A percentile compares a stretch with the other conserved stretches of the same genome.
phyloP scores from a whole-genome alignment of 1,140 invertebrate species.

The Cardiocondyla obscurior region DNA sequence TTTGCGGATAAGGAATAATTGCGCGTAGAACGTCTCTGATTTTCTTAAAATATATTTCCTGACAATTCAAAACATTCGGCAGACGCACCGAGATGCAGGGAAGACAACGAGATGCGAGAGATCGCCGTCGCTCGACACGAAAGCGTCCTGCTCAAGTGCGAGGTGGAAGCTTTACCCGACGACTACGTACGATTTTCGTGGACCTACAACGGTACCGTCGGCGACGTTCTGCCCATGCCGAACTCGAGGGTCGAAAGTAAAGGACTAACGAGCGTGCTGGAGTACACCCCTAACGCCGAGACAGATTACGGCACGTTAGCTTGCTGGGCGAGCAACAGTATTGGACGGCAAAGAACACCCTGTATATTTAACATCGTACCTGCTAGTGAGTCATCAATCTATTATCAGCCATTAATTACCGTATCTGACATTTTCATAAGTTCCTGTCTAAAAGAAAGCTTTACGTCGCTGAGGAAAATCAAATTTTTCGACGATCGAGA shows the following conservation, averaged over 20 bases:
- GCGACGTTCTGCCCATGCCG: constrained; percentile 85
- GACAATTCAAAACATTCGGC: not conserved
- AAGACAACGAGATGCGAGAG: constrained; percentile 85
- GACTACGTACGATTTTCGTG: constrained; percentile 89
- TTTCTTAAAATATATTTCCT: not conserved
- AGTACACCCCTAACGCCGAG: constrained; percentile 86
- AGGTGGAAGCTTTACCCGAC: constrained; percentile 92
- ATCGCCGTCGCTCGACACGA: constrained; percentile 87
- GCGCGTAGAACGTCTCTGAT: too few species aligned
- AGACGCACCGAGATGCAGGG: constrained; percentile 87
- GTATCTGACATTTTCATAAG: not conserved
- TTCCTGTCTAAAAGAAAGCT: not conserved
- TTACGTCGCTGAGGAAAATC: not conserved
- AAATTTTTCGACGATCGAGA: not conserved
- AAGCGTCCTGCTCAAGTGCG: constrained; percentile 88
- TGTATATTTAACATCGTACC: constrained; percentile 92
- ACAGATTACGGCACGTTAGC: constrained; percentile 92
- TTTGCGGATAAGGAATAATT: not conserved
- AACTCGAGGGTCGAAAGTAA: constrained; percentile 85
- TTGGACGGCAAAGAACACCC: constrained; percentile 91
- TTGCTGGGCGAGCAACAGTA: constrained; percentile 93
- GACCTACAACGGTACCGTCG: constrained; percentile 91
- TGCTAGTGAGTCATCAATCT: constrained; percentile 88
- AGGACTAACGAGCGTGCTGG: constrained; percentile 88
- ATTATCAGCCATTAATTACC: constrained; percentile 69